Conservation (phyloP, 2,888 invertebrate genomes). For the Seladonia tumulorum region DNA sequence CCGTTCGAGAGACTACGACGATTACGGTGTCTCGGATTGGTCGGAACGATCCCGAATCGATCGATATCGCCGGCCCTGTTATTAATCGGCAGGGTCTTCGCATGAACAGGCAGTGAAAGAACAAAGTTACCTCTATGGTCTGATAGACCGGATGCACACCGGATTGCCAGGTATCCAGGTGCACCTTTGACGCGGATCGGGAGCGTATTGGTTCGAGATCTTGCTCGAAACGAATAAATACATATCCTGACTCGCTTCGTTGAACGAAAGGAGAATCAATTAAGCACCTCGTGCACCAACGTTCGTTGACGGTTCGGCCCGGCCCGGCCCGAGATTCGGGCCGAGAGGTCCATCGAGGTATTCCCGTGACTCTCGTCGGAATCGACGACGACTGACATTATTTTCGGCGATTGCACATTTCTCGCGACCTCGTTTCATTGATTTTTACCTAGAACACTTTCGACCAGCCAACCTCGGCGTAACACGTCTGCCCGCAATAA, state of each 20-base stretch:
- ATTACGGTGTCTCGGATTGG: neutral
- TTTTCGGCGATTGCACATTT: slow-evolving; percentile 53
- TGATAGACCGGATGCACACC: slow-evolving; percentile 7
- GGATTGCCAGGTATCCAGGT: neutral
- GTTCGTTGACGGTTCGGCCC: neutral
- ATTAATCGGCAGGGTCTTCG: slow-evolving; percentile 1
- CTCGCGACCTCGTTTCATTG: slow-evolving; percentile 24
- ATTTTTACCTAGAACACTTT: slow-evolving; percentile 47
- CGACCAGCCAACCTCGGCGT: slow-evolving; percentile 79
- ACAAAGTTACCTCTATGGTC: slow-evolving; percentile 30
- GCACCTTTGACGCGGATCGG: neutral
- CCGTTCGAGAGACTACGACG: neutral
- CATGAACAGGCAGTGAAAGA: slow-evolving; percentile 54
- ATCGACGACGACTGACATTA: slow-evolving; percentile 10
- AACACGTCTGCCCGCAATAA: slow-evolving; percentile 41
- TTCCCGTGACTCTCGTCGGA: slow-evolving; percentile 2
- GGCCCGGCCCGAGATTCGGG: neutral
- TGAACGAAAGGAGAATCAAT: slow-evolving; percentile 7
- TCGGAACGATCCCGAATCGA: slow-evolving; percentile 45
- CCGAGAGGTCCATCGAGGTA: slow-evolving; percentile 1
- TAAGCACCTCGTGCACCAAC: slow-evolving; percentile 10
- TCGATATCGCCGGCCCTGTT: slow-evolving; percentile 36
- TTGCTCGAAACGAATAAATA: neutral
- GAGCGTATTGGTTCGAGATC: neutral
- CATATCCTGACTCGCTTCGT: neutral